Conservation (phyloP, 2,113 vertebrate species). For the Alethe castanea region DNA sequence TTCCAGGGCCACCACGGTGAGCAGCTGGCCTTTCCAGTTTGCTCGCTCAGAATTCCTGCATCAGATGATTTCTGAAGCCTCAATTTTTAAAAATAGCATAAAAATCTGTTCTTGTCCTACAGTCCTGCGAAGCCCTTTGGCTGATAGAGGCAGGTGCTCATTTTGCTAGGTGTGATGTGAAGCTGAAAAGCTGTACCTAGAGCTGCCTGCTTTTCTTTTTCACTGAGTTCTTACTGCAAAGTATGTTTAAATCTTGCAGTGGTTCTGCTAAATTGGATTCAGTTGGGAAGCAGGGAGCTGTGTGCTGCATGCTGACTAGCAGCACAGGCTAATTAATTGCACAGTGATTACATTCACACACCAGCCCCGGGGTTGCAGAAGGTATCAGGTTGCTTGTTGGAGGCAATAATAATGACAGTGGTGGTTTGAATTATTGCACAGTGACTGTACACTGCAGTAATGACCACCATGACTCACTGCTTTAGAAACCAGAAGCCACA, state of each 20-base stretch:
- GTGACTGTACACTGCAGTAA: neutral
- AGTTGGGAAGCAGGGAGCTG: neutral
- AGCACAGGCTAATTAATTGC: neutral
- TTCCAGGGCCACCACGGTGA: neutral
- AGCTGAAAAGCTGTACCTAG: neutral
- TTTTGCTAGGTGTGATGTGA: neutral
- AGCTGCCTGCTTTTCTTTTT: neutral
- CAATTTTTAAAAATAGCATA: neutral
- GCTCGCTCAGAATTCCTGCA: neutral
- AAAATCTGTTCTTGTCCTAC: neutral
- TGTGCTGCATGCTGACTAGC: neutral
- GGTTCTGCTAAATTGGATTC: neutral
- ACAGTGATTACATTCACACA: neutral
- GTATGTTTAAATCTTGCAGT: neutral
- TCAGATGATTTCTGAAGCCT: neutral
- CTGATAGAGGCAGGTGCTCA: neutral
- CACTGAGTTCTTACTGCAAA: neutral
- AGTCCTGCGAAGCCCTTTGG: neutral
- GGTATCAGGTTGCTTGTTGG: neutral
- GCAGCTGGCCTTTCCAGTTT: neutral
- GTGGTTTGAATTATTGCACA: neutral
- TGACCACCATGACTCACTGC: neutral
- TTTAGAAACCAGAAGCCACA: neutral
- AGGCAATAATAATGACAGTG: neutral
- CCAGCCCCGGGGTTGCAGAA: neutral